Evolutionary conservation across 2,113 vertebrate species (phyloP).

Genomic region (Cheilinus undulatus): DNA sequence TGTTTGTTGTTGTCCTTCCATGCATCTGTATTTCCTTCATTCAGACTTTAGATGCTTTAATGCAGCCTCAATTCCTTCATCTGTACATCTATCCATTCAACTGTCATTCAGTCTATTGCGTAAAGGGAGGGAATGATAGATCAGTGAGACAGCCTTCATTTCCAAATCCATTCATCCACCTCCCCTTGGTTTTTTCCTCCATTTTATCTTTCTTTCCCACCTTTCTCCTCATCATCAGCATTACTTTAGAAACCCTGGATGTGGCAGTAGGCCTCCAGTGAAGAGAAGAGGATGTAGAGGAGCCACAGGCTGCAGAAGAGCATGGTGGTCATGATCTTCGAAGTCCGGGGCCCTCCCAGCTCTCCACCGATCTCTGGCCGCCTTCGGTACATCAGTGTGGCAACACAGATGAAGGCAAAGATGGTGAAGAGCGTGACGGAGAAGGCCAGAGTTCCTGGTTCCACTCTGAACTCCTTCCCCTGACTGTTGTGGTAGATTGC

Average conservation of each 20-base stretch:
- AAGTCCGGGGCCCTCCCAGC: constrained; percentile 98
- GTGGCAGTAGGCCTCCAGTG: constrained; percentile 99
- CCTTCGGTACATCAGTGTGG: constrained; percentile 94
- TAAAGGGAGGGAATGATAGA: constrained; percentile 64
- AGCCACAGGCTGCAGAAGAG: constrained; percentile 98
- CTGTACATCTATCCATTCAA: constrained; percentile 60
- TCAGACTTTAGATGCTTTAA: constrained; percentile 41
- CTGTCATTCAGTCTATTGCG: constrained; percentile 52
- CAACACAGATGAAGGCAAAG: constrained; percentile 97
- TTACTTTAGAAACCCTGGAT: constrained; percentile 93
- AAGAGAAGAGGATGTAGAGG: constrained; percentile 99
- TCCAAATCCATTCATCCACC: constrained; percentile 36
- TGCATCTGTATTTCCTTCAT: constrained; percentile 33
- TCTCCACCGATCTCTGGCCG: constrained; percentile 97
- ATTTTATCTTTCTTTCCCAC: constrained; percentile 18
- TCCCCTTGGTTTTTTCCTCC: constrained; percentile 41
- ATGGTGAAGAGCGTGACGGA: constrained; percentile 99
- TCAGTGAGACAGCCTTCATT: constrained; percentile 49
- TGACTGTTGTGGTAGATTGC: constrained; percentile 94
- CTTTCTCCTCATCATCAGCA: constrained; percentile 35
- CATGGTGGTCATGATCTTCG: constrained; percentile 93
- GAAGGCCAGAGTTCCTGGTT: constrained; percentile 95
- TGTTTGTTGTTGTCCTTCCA: constrained; percentile 38
- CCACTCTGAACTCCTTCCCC: constrained; percentile 89
- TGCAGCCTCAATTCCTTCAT: constrained; percentile 48